Evolutionary conservation across 2,797 vertebrate species (phyloP), one percentile per base, ranked within the genome.

Genomic region (Pangasius djambal): DNA sequence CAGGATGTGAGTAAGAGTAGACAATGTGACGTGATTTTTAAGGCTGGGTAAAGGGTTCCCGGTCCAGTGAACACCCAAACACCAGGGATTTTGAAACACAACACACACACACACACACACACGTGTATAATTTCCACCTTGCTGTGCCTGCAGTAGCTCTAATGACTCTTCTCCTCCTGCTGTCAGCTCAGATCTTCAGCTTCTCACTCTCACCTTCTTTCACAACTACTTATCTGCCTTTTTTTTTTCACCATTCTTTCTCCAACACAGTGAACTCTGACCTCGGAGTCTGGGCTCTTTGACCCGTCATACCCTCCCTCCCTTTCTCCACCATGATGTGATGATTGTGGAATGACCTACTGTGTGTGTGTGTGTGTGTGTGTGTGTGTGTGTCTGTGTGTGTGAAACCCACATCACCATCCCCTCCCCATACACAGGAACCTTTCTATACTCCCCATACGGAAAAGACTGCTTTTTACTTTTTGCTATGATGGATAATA

Each of bases 261-360:
- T 88, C 91, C 88, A 91, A 88, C 90, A 89, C 83, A 0, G n/a
- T 83, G 92, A 92, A 83, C 92, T 91, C 88, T 92, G 92, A 92
- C 91, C 91, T 85, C 72, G 40, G 78, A 89, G 90, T 82, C 89
- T 85, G 77, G 89, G 87, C 87, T 92, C 89, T 91, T 90, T 92
- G 88, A 87, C 86, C 87, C 87, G 85, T 70, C 86, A 87, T 87
- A 88, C 88, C 52, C 81, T 78, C 48, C 72, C 88, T 78, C 48
- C 82, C 61, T 63, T 48, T 82, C 77, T 78, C 74, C 86, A 85
- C 86, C 83, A 88, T 86, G 65, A 88, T 84, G 83, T 72, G 63
- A 48, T 83, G 78, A 89, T 75, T 69, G 67, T 86, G 55, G 70
- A 89, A 50, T 85, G 83, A 85, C 83, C 83, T 15, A 34, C 31